Evolutionary conservation across 1,140 invertebrate genomes (phyloP), one percentile per base, ranked within the genome.

Genomic region (Drosophila saltans): DNA sequence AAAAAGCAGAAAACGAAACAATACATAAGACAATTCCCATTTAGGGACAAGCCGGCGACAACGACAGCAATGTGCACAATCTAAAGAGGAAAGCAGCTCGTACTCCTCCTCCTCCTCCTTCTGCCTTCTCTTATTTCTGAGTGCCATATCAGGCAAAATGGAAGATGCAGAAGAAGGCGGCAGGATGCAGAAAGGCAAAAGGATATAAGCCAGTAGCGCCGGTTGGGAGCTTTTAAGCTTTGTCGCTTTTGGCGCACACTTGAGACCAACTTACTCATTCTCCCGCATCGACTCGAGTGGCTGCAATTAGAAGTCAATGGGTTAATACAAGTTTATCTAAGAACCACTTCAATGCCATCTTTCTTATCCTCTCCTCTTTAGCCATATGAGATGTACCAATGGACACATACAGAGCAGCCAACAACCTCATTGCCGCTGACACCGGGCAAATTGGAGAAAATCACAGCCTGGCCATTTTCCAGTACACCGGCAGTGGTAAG

Each of bases 361-460:
- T 16, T 43, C 33, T 36, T 8, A 63, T 68, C 36, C 11, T 30
- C 30, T 30, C 21, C 1, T 48, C 76, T 95, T 41, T 92, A 98
- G 97, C 95, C 96, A 62, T 96, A 97, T 91, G 93, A 96, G 79
- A 97, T 97, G 95, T 98, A 98, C 92, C 97, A 96, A 89, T 98
- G 97, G 97, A 94, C 96, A 26, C 95, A 97, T 88, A 96, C 95
- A 59, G 96, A 97, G 91, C 92, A 94, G 28, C 94, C 95, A 36
- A 92, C 93, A n/a, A 93, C 94, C 21, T 93, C 94, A 74, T 93
- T 95, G 45, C 94, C 95, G 24, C 93, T 95, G 26, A 95, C 95
- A n/a, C 96, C 96, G 2, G 96, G 96, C 40, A 94, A 95, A 78
- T 82, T 95, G 33, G 94, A 93, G 33, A 92, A 93, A 26, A 91